phyloP scores from a whole-genome alignment of 1,140 invertebrate species.

The Pachypeltis micranthus region DNA sequence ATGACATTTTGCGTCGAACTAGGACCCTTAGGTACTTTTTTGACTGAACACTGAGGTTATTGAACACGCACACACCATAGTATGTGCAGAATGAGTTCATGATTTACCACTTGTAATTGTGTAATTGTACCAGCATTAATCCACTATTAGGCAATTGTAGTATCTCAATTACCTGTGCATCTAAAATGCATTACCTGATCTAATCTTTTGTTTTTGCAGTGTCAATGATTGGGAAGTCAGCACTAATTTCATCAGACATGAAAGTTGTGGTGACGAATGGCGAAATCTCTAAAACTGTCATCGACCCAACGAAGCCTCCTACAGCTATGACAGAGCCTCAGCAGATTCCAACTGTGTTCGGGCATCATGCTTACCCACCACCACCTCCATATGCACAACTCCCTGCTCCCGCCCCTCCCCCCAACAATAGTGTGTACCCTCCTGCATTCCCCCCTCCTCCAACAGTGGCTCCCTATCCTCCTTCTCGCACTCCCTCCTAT shows the following conservation, averaged over 20 bases:
- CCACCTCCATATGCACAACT: neutral
- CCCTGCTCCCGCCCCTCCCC: neutral
- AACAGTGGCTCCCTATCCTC: neutral
- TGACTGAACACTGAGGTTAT: no score
- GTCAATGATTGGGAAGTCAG: neutral
- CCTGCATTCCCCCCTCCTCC: slow-evolving; percentile 13
- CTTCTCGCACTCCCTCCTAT: slow-evolving; percentile 4
- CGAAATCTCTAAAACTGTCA: neutral
- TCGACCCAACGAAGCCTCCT: neutral
- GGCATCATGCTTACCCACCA: neutral
- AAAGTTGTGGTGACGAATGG: neutral
- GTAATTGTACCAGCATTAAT: neutral
- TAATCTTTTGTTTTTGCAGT: neutral
- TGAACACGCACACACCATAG: no score
- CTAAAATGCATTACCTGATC: no score
- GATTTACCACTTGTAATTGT: neutral
- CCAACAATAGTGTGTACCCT: neutral
- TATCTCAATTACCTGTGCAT: no score
- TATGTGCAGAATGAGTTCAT: neutral
- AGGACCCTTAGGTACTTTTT: neutral
- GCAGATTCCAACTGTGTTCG: neutral
- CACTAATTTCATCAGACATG: neutral
- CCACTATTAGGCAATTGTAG: no score
- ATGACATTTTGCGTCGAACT: no score
- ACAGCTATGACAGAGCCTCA: no score